These are phyloP conservation scores for Nasonia oneida DNA, from an alignment of 2,888 invertebrate species.

Conservation along the genomic window DNA sequence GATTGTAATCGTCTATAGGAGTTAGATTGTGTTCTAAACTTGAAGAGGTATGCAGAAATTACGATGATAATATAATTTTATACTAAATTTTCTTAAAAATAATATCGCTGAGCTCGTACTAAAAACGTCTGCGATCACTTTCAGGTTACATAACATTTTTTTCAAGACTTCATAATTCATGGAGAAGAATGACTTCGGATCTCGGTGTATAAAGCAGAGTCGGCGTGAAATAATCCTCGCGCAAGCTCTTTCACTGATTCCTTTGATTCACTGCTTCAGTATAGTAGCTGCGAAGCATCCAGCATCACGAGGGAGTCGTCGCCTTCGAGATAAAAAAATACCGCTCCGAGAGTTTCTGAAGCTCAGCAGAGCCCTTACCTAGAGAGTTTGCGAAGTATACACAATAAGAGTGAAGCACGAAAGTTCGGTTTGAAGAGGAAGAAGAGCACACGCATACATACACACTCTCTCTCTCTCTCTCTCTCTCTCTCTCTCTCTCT, in stretches of 20 bases:
- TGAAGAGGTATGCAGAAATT: no score
- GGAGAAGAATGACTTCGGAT: not conserved
- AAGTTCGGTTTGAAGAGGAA: not conserved
- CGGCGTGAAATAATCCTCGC: slow-evolving; percentile 2
- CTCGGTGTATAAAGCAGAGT: not conserved
- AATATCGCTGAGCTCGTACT: no score
- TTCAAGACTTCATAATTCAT: not conserved
- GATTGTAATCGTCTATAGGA: no score
- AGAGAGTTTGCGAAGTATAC: not conserved
- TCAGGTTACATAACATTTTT: no score
- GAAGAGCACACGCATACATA: not conserved
- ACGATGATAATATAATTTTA: no score
- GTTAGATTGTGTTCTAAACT: no score
- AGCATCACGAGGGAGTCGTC: not conserved
- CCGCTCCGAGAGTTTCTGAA: not conserved
- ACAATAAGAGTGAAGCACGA: not conserved
- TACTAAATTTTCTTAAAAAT: no score
- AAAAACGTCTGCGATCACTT: no score
- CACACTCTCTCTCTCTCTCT: no score
- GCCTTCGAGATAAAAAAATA: not conserved
- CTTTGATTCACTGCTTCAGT: slow-evolving; percentile 3
- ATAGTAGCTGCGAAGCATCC: not conserved
- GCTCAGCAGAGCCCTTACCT: not conserved
- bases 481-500: not conserved
- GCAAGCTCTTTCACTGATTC: slow-evolving; percentile 3